A percentile compares a stretch with the other conserved stretches of the same genome.
Evolutionary conservation across 2,113 vertebrate genomes (phyloP).

Genomic region (Piliocolobus tephrosceles): DNA sequence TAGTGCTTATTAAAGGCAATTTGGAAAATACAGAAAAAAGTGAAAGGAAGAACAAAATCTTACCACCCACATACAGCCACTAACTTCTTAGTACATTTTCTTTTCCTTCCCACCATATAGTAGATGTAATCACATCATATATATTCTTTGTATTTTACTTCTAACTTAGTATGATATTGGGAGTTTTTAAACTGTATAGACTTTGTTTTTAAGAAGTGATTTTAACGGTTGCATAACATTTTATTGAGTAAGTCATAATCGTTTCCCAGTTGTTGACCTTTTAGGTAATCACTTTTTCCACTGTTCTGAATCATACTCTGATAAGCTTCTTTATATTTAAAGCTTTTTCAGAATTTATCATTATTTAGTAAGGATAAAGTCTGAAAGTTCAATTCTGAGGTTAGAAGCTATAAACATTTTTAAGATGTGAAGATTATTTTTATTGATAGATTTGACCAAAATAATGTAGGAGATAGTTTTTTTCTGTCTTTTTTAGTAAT

Average conservation of each 20-base stretch:
- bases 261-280: neutral
- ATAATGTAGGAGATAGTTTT: neutral
- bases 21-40: constrained; percentile 5
- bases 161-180: neutral
- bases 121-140: neutral
- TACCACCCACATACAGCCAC: neutral
- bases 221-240: constrained; percentile 9
- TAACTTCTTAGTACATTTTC: neutral
- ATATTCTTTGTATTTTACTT: neutral
- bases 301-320: neutral
- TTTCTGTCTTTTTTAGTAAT: neutral
- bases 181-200: neutral
- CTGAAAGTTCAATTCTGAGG: neutral
- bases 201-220: neutral
- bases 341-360: constrained; percentile 5
- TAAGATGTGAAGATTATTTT: neutral
- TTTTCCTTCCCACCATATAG: neutral
- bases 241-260: constrained; percentile 1
- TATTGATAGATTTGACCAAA: neutral
- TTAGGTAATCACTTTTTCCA: neutral
- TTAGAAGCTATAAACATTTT: neutral
- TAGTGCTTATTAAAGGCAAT: neutral
- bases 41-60: neutral
- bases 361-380: constrained; percentile 41
- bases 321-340: neutral